A percentile compares a stretch with the other conserved stretches of the same genome.
Conservation (phyloP, 2,888 invertebrate species). For the Latrodectus hesperus region DNA sequence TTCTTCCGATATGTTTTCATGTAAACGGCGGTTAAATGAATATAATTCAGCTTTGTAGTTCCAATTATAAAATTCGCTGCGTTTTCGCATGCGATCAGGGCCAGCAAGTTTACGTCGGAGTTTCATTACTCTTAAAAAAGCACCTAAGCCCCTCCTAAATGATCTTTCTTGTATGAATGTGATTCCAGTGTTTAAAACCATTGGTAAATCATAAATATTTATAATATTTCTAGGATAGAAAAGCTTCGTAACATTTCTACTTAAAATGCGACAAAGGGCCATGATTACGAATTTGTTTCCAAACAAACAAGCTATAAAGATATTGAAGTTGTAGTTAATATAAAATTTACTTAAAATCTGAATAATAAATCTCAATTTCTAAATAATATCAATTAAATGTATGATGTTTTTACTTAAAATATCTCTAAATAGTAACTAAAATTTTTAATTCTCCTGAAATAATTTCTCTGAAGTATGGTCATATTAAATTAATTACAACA, state of each 20-base stretch:
- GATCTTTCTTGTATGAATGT: conserved; percentile 19
- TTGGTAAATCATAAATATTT: not conserved
- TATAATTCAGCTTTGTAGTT: conserved; percentile 90
- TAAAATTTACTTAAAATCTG: too few relatives aligned
- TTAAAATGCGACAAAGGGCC: conserved; percentile 23
- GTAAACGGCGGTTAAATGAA: conserved; percentile 89
- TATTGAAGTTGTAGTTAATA: not conserved
- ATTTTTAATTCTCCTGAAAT: too few relatives aligned
- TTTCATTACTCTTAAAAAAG: conserved; percentile 49
- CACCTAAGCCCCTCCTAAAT: conserved; percentile 15
- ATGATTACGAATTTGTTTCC: conserved; percentile 22
- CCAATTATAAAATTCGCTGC: conserved; percentile 76
- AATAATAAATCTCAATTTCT: too few relatives aligned
- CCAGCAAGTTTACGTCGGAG: conserved; percentile 34
- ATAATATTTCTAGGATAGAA: conserved; percentile 12
- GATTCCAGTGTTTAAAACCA: not conserved
- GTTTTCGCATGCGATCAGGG: conserved; percentile 31
- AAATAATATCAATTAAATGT: too few relatives aligned
- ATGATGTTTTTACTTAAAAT: too few relatives aligned
- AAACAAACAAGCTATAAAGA: not conserved
- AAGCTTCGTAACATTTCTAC: not conserved
- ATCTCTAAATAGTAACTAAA: too few relatives aligned
- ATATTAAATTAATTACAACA: too few relatives aligned
- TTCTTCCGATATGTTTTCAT: conserved; percentile 85
- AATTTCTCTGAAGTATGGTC: too few relatives aligned